Evolutionary conservation across 2,888 invertebrate species (phyloP), one percentile per base, ranked within the genome.

Genomic region (Napeogenes sylphis): DNA sequence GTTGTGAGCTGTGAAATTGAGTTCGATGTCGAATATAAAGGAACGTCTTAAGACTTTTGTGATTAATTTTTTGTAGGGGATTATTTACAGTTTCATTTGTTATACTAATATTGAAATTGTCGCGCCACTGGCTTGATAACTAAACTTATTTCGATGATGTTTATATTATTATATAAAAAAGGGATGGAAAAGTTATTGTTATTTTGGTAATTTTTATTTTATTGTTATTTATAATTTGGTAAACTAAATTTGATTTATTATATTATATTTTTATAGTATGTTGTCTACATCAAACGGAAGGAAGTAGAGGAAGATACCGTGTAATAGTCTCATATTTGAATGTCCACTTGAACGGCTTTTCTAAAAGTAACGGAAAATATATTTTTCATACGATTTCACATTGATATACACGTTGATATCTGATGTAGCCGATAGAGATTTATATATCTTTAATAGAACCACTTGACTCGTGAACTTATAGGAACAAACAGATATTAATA

Each of bases 341-440:
- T 73, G 80, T 78, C 81, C 83, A 82, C 78, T 81, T 82, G 80
- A 81, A 77, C 77, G 82, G 66, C 73, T 75, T 72, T 75, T 74
- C 79, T 74, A 80, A 84, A 84, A 83, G 76, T 82, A 81, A 86
- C 84, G 84, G 84, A 87, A 90, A 90, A 86, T 83, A 83, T 79
- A 87, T 87, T 89, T 90, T 88, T 86, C 90, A 85, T 87, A 72
- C 85, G 86, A 90, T 88, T 90, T 84, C 86, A 89, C 88, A 82
- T 79, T 74, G 61, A 63, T 57, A 57, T 45, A 54, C 33, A 46
- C 32, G 12, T 56, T 32, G 32, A 58, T 42, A 57, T 46, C 46
- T 42, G 12, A 58, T 13, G 14, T 58, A 58, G n/a, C 38, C 46
- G 54, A 62, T 45, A 42, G 32, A 42, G n/a, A 4, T 47, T 47